These are phyloP conservation scores for Lepus americanus DNA, from an alignment of 2,113 vertebrate species.

Conservation along the genomic window DNA sequence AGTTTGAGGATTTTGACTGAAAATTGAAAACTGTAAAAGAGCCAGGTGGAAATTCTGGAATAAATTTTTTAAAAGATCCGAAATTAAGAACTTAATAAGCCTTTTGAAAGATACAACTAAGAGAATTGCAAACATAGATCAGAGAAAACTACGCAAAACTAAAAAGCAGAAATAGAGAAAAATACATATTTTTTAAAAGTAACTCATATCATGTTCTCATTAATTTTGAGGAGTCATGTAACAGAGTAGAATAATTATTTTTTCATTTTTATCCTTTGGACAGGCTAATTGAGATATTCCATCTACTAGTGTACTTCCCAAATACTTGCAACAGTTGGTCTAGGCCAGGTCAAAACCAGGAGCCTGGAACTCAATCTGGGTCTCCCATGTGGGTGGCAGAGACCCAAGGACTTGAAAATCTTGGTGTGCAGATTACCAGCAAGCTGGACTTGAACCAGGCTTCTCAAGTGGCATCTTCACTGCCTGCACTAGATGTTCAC, in stretches of 20 bases:
- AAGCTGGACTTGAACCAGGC: no score
- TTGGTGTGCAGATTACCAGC: no score
- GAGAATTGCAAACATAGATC: neutral
- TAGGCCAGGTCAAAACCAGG: no score
- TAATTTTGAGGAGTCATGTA: neutral
- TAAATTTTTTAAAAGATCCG: neutral
- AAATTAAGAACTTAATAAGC: neutral
- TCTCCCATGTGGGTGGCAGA: no score
- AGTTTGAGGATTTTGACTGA: slow-evolving; percentile 3
- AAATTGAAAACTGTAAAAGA: neutral
- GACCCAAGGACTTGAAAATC: no score
- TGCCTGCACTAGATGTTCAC: no score
- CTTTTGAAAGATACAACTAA: neutral
- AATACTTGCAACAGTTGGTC: no score
- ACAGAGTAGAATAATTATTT: neutral
- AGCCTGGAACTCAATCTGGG: no score
- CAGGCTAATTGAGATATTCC: neutral
- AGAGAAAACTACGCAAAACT: neutral
- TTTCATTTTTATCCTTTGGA: no score
- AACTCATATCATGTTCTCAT: neutral
- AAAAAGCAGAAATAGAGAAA: neutral
- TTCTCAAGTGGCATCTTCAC: no score
- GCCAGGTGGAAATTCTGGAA: neutral
- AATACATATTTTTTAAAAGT: neutral
- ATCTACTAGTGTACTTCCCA: neutral